Evolutionary conservation across 2,888 invertebrate species (phyloP), one percentile per base, ranked within the genome.

Genomic region (Ramazzottius varieornatus): DNA sequence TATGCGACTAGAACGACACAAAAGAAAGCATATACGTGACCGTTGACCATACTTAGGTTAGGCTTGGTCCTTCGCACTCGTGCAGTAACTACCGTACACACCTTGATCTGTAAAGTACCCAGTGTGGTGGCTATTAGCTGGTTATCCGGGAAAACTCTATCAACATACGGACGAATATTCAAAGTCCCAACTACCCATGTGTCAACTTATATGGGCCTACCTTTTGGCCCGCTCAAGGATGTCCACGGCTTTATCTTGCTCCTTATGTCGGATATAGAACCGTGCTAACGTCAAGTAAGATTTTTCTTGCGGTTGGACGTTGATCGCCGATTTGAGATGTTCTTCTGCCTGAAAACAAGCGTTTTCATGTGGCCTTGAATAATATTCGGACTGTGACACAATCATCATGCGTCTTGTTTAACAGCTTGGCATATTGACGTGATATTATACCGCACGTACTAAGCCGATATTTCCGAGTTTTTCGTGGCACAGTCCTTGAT

Each of bases 401-500:
- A 8, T 29, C 4, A 16, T 29, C 24, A n/a, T n/a, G n/a, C n/a
- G n/a, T n/a, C n/a, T n/a, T n/a, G n/a, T n/a, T n/a, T n/a, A n/a
- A n/a, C n/a, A n/a, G n/a, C n/a, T n/a, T n/a, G n/a, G n/a, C n/a
- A n/a, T n/a, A n/a, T n/a, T n/a, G n/a, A n/a, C n/a, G n/a, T n/a
- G n/a, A n/a, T n/a, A n/a, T n/a, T n/a, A n/a, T n/a, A n/a, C n/a
- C n/a, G n/a, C n/a, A n/a, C n/a, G n/a, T 54, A 54, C 54, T 24
- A 54, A 16, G 29, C 29, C 24, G 4, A 24, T 8, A 4, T 54
- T 24, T 8, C 54, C 54, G 4, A 54, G 13, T 4, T 24, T 8
- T 54, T 54, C 54, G 54, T 54, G 24, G 54, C 54, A 54, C 4
- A 54, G 29, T 13, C 54, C 54, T 54, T 54, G 54, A 54, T 54